Base-by-base conservation (phyloP, 1,140 invertebrate genomes). In the Drosophila sulfurigaster region DNA sequence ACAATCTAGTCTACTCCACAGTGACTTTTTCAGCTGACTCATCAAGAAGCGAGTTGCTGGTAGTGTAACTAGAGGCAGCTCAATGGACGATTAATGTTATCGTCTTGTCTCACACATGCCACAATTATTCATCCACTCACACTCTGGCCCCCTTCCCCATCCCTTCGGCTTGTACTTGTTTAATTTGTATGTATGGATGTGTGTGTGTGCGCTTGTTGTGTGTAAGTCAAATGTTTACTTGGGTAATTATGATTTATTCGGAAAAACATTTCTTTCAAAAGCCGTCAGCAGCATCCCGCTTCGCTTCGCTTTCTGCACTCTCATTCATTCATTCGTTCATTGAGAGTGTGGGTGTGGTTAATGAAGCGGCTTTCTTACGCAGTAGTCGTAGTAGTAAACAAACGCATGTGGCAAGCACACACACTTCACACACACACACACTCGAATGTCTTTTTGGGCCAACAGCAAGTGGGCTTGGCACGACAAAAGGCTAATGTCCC, bases 191-290 rank as follows among this genome's bases (percentile, higher is more conserved):
- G 20, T 25, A 25, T 25, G 3, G 20, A 25, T 4, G 20, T 25
- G 20, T 25, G 20, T 20, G 16, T 25, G 20, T 0, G 30, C 51
- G 16, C 16, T 11, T 4, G 32, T 5, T 16, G n/a, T 62, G 16
- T 32, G n/a, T 32, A 38, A 62, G 43, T 65, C 35, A 78, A 81
- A 79, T 87, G 80, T 89, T 88, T 88, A 83, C 83, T 80, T 80
- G 70, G 64, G 78, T 88, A 88, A 88, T 89, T 89, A 89, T 81
- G 85, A 89, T 89, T 88, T 85, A 88, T 88, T 88, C 70, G 85
- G 63, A 60, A 71, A 83, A 89, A 72, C 74, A 74, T 89, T 75
- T 89, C 81, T 73, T 73, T 80, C 58, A 70, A 70, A 35, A 54
- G 51, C n/a, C 81, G 38, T 59, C 38, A 43, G 35, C 54, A 41